Conservation (phyloP, 1,140 invertebrate genomes). For the Drosophila ficusphila region DNA sequence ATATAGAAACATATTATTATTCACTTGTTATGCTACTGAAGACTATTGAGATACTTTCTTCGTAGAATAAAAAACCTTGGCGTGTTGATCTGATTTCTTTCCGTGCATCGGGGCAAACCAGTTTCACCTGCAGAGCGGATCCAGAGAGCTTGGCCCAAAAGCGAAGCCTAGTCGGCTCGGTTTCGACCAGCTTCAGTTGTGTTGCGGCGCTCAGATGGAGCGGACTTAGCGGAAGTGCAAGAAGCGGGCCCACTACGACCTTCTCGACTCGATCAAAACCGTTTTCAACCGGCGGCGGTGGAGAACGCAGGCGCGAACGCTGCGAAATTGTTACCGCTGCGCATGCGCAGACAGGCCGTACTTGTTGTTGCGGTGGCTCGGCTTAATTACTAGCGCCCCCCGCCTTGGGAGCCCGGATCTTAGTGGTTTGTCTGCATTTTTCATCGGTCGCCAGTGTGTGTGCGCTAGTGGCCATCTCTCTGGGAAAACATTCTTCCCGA, state of each 20-base stretch:
- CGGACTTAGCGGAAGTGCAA: constrained; percentile 37
- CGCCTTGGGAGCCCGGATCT: constrained; percentile 27
- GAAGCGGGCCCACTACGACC: constrained; percentile 13
- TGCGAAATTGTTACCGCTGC: constrained; percentile 48
- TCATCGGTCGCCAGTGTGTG: constrained; percentile 20
- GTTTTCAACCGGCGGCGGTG: constrained; percentile 28
- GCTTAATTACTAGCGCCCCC: constrained; percentile 65
- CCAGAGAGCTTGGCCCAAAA: constrained; percentile 24
- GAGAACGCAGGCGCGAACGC: constrained; percentile 27
- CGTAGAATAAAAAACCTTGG: not conserved
- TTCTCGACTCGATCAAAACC: constrained; percentile 15
- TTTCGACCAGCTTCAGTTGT: constrained; percentile 60
- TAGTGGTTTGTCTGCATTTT: constrained; percentile 81
- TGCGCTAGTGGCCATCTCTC: constrained; percentile 42
- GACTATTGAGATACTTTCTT: too few species aligned
- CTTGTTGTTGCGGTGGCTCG: constrained; percentile 49
- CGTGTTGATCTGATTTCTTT: constrained; percentile 1
- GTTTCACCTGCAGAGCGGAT: constrained; percentile 54
- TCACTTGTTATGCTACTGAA: too few species aligned
- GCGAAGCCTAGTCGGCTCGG: constrained; percentile 33
- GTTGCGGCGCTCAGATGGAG: constrained; percentile 72
- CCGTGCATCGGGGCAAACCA: constrained; percentile 47
- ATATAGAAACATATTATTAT: too few species aligned
- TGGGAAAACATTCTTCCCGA: constrained; percentile 73
- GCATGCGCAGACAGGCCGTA: constrained; percentile 55